Conservation (phyloP, 2,113 vertebrate genomes). For the Microtus richardsoni region DNA sequence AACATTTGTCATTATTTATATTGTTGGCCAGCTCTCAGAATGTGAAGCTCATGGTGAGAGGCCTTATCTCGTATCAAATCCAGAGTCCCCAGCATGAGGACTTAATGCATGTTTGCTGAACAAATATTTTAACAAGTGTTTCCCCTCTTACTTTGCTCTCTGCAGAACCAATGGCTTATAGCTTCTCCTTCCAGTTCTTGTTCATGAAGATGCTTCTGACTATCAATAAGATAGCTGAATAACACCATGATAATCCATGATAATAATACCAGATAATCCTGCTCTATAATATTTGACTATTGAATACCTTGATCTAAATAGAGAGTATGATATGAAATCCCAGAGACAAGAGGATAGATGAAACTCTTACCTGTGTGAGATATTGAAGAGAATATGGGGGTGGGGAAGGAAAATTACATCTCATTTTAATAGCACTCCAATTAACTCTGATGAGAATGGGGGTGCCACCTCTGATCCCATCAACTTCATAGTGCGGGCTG, state of each 20-base stretch:
- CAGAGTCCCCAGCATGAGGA: background rate
- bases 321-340: background rate
- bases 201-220: background rate
- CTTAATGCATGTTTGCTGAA: background rate
- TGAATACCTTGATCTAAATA: background rate
- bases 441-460: background rate
- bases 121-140: background rate
- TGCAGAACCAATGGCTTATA: background rate
- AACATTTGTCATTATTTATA: background rate
- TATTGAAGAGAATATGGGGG: accelerated
- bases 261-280: background rate
- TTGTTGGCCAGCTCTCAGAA: background rate
- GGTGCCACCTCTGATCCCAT: too few relatives aligned
- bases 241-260: background rate
- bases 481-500: background rate
- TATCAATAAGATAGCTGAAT: background rate
- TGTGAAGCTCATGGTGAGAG: background rate
- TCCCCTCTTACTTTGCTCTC: background rate
- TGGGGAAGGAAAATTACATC: background rate
- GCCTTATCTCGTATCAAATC: background rate
- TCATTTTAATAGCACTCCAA: background rate
- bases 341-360: background rate
- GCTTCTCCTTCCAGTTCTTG: constrained; percentile 12
- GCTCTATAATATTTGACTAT: background rate
- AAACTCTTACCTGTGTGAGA: background rate